These are phyloP conservation scores for Diogma glabrata DNA, from an alignment of 2,888 invertebrate genomes.

Conservation along the genomic window DNA sequence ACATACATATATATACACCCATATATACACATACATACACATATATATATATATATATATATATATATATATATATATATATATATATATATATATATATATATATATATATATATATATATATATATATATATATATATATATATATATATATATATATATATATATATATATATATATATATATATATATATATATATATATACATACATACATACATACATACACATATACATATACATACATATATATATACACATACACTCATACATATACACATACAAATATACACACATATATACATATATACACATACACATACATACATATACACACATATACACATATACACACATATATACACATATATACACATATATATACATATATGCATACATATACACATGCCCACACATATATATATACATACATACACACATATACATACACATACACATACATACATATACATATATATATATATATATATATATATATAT, in stretches of 20 bases:
- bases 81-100: too few relatives aligned
- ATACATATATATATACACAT: background rate
- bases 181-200: conserved; percentile 3
- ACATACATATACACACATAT: background rate
- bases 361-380: background rate
- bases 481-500: background rate
- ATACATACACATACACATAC: background rate
- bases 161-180: background rate
- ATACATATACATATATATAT: background rate
- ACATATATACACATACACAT: background rate
- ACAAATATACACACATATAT: background rate
- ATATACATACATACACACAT: background rate
- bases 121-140: too few relatives aligned
- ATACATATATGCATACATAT: background rate
- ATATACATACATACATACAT: background rate
- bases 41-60: too few relatives aligned
- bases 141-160: background rate
- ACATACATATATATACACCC: too few relatives aligned
- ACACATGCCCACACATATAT: background rate
- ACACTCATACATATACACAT: background rate
- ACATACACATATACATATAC: background rate
- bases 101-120: too few relatives aligned
- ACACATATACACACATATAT: background rate
- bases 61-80: too few relatives aligned
- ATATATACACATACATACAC: too few relatives aligned